Percentiles rank a stretch among this genome's conserved stretches.
These are phyloP conservation scores for Chloroclystis v-ata DNA, from an alignment of 2,888 invertebrate species.

Conservation along the genomic window DNA sequence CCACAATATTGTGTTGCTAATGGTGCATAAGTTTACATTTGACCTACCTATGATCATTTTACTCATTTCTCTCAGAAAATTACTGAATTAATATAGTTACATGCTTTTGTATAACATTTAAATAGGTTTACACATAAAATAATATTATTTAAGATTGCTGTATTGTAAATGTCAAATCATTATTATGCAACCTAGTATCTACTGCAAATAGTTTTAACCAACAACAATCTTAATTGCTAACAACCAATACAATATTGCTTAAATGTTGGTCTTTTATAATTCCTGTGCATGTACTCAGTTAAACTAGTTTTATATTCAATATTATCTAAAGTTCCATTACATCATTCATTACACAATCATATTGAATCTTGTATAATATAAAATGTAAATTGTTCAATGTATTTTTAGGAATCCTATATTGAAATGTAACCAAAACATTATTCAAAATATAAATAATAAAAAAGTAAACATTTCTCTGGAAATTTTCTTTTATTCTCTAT, in stretches of 20 bases:
- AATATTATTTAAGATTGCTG: too few species aligned
- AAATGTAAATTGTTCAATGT: slow-evolving; percentile 73
- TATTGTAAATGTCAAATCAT: slow-evolving; percentile 15
- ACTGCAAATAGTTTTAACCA: slow-evolving; percentile 10
- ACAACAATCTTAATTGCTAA: slow-evolving; percentile 37
- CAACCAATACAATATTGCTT: slow-evolving; percentile 61
- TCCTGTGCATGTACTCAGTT: slow-evolving; percentile 34
- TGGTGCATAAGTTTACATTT: slow-evolving; percentile 34
- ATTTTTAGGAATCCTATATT: slow-evolving; percentile 67
- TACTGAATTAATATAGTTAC: too few species aligned
- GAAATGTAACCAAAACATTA: slow-evolving; percentile 77
- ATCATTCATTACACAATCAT: slow-evolving; percentile 41
- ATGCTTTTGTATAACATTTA: too few species aligned
- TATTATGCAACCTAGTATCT: slow-evolving; percentile 20
- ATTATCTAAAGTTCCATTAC: slow-evolving; percentile 25
- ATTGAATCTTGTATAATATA: slow-evolving; percentile 70
- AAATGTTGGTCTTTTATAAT: slow-evolving; percentile 53
- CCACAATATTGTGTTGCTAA: slow-evolving; percentile 37
- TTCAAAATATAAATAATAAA: slow-evolving; percentile 64
- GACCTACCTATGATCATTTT: neutral
- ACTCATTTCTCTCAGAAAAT: too few species aligned
- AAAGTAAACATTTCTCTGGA: slow-evolving; percentile 68
- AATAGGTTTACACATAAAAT: neutral
- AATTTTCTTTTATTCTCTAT: slow-evolving; percentile 23
- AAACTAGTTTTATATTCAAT: slow-evolving; percentile 23